Percentiles rank a stretch among this genome's conserved stretches.
Evolutionary conservation across 1,140 invertebrate genomes (phyloP).

Genomic region (Chrysomallon squamiferum): DNA sequence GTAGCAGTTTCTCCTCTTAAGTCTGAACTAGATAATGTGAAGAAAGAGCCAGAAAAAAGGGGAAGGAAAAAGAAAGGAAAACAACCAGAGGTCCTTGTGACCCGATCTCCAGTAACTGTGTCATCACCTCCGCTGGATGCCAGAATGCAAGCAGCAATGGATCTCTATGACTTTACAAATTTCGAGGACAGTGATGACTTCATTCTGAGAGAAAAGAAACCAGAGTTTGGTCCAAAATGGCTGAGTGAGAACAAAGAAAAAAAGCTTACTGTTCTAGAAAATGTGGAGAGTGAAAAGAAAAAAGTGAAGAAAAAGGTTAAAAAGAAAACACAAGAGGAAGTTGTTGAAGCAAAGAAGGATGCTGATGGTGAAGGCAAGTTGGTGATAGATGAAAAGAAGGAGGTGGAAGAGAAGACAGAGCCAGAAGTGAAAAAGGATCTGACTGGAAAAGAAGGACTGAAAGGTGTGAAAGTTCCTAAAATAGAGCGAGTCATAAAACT

Average conservation of each 20-base stretch:
- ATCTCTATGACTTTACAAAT: conserved; percentile 25
- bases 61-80: conserved; percentile 31
- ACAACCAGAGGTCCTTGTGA: neutral
- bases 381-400: conserved; percentile 20
- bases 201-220: conserved; percentile 26
- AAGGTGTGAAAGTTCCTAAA: conserved; percentile 8
- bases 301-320: conserved; percentile 40
- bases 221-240: conserved; percentile 18
- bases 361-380: conserved; percentile 17
- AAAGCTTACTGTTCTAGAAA: conserved; percentile 10
- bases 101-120: neutral
- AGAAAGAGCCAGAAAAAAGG: conserved; percentile 54
- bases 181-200: conserved; percentile 13
- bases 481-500: too few relatives aligned
- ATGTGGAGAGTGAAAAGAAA: conserved; percentile 28
- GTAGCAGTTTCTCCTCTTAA: too few relatives aligned
- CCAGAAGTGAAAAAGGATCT: conserved; percentile 14
- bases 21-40: too few relatives aligned
- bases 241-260: conserved; percentile 2
- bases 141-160: conserved; percentile 5
- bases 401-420: conserved; percentile 1
- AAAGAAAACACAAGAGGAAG: conserved; percentile 14
- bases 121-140: conserved; percentile 18
- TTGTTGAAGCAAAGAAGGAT: conserved; percentile 12
- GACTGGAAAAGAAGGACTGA: conserved; percentile 17